phyloP scores from a whole-genome alignment of 1,140 invertebrate species.

The Sipha flava region DNA sequence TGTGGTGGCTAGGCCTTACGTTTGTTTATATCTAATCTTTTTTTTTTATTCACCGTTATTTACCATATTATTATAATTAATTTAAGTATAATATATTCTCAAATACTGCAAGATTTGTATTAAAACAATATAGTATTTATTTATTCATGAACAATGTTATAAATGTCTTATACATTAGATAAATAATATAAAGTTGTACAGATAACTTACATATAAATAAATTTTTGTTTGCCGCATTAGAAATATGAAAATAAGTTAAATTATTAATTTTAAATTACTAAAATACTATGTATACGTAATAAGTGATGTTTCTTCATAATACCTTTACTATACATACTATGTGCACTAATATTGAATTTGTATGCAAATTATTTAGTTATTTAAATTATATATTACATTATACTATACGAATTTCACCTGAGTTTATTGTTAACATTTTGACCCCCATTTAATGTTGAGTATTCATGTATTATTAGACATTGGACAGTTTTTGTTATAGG shows the following conservation, averaged over 20 bases:
- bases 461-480: background rate
- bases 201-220: too few species aligned
- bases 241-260: background rate
- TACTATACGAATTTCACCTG: background rate
- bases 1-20: background rate
- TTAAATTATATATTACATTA: background rate
- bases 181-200: too few species aligned
- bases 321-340: background rate
- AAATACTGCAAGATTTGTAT: background rate
- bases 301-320: background rate
- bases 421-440: background rate
- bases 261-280: background rate
- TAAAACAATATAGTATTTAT: background rate
- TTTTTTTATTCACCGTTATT: constrained; percentile 5
- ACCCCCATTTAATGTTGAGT: background rate
- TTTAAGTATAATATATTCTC: background rate
- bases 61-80: background rate
- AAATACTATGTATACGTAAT: background rate
- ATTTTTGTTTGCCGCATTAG: too few species aligned
- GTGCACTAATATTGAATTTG: background rate
- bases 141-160: background rate
- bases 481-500: background rate
- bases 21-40: background rate
- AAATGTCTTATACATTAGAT: too few species aligned
- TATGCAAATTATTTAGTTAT: background rate